Conservation (phyloP, 1,140 invertebrate genomes). For the Teleogryllus occipitalis region DNA sequence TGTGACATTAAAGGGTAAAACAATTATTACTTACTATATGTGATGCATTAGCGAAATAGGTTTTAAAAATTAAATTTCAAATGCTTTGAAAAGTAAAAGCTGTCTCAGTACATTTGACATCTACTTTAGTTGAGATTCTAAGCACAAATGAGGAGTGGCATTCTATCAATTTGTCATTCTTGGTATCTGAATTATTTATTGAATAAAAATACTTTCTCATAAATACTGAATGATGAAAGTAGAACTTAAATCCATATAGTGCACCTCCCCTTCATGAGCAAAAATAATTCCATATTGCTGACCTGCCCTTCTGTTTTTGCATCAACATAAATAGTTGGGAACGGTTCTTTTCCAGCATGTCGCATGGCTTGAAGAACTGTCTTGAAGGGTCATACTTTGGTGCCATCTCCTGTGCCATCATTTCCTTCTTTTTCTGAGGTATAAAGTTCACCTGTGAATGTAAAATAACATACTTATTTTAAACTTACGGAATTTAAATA, state of each 20-base stretch:
- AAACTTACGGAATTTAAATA: background rate
- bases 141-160: too few relatives aligned
- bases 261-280: background rate
- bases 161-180: too few relatives aligned
- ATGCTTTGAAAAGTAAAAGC: background rate
- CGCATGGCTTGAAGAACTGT: constrained; percentile 84
- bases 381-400: constrained; percentile 80
- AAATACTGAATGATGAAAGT: background rate
- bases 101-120: too few relatives aligned
- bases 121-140: too few relatives aligned
- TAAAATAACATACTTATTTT: background rate
- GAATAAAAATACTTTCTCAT: too few relatives aligned
- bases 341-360: constrained; percentile 69
- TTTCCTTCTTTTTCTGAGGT: constrained; percentile 81
- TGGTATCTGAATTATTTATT: too few relatives aligned
- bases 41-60: too few relatives aligned
- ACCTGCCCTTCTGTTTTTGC: constrained; percentile 60
- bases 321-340: constrained; percentile 84
- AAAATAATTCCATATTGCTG: constrained; percentile 29
- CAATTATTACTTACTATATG: too few relatives aligned
- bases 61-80: background rate
- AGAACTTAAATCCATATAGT: background rate
- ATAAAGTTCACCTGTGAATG: constrained; percentile 53
- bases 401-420: constrained; percentile 81
- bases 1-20: too few relatives aligned